A percentile compares a stretch with the other conserved stretches of the same genome.
These are phyloP conservation scores for Trialeurodes vaporariorum DNA, from an alignment of 1,140 invertebrate species.

Conservation along the genomic window DNA sequence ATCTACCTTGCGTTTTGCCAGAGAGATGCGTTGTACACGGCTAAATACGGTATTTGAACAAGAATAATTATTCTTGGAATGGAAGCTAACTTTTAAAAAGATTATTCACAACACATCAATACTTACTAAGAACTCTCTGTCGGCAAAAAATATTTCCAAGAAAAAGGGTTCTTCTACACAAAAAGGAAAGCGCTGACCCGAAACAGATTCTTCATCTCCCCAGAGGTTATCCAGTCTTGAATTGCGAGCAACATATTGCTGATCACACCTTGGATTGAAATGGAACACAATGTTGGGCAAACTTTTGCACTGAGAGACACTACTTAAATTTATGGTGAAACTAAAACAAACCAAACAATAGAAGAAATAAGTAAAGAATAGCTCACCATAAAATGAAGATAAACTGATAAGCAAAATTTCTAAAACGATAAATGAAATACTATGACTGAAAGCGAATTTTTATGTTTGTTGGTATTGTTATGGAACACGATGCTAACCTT, in stretches of 20 bases:
- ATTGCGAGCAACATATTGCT: background rate
- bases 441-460: background rate
- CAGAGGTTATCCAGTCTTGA: background rate
- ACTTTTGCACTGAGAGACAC: background rate
- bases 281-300: background rate
- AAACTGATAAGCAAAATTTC: background rate
- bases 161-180: background rate
- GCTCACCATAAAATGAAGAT: background rate
- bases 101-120: too few relatives aligned
- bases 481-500: background rate
- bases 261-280: background rate
- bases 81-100: too few relatives aligned
- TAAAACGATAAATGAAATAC: background rate
- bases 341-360: background rate
- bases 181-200: background rate
- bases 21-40: too few relatives aligned
- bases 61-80: too few relatives aligned
- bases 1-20: too few relatives aligned
- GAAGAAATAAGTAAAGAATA: too few relatives aligned
- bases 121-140: background rate
- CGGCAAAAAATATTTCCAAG: background rate
- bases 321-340: background rate
- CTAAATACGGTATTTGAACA: too few relatives aligned
- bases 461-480: background rate
- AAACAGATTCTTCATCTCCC: background rate